Evolutionary conservation across 2,113 vertebrate species (phyloP), one percentile per base, ranked within the genome.

Genomic region (Platycercus adscitus): DNA sequence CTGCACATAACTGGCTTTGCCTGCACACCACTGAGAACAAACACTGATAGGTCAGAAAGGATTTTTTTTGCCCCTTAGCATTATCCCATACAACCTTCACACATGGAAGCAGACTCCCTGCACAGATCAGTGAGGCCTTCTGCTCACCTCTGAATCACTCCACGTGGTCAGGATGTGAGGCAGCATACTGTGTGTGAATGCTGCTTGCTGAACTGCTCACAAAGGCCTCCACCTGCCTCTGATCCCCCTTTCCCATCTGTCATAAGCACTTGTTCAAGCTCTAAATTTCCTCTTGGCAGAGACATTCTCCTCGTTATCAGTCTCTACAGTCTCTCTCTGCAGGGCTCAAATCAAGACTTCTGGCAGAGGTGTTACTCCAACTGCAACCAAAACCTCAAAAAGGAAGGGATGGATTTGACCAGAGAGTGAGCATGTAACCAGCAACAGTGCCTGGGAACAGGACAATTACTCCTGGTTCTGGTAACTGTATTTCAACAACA

Each of bases 101-200:
- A 2, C 0, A 2, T 20, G 12, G 35, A 68, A 86, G 58, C 17
- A 81, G n/a, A 41, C 17, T 21, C 6, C 1, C 12, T 72, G 35
- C 29, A 20, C 9, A 6, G 31, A 72, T 17, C 3, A 0, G 11
- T 26, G 28, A 68, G 33, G n/a, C 13, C 53, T 49, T n/a, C 70
- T 90, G 66, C 63, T 94, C 56, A 31, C 31, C 39, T 68, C 70
- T 63, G 50, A 68, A 39, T 41, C 0, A 0, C 37, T 78, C 39
- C 75, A 35, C 0, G 0, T 35, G 39, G 35, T 0, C 0, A 86
- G 56, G 76, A 71, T 29, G 19, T 33, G 35, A n/a, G 35, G 26
- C 61, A 91, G 81, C 31, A 31, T 2, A 25, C 3, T 1, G 25
- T 14, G 24, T 4, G 28, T 35, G 35, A 87, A n/a, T n/a, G 43